Evolutionary conservation across 2,888 invertebrate species (phyloP).

Genomic region (Leptogaster cylindrica): DNA sequence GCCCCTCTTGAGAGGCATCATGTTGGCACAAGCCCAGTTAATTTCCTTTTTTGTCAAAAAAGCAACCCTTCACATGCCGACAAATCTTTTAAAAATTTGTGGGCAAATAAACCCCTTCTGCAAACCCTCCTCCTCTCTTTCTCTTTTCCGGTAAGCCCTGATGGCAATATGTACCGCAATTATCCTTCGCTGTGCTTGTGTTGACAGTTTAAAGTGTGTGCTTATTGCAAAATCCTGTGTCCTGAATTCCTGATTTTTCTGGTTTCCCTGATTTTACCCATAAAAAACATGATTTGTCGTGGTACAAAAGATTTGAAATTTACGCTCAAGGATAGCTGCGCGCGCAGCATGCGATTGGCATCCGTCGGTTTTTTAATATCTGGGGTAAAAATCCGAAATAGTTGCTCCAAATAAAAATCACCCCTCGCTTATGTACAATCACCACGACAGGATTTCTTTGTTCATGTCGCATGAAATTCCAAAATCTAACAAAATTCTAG

Average conservation of each 20-base stretch:
- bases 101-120: constrained; percentile 46
- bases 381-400: no score
- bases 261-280: constrained; percentile 1
- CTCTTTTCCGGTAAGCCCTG: constrained; percentile 1
- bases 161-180: constrained; percentile 16
- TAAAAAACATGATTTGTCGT: constrained; percentile 10
- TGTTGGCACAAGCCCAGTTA: constrained; percentile 16
- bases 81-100: constrained; percentile 45
- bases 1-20: no score
- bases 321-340: constrained; percentile 22
- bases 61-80: constrained; percentile 12
- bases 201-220: constrained; percentile 40
- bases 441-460: no score
- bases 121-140: constrained; percentile 18
- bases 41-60: background rate
- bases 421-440: no score
- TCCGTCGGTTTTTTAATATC: no score
- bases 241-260: constrained; percentile 8
- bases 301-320: constrained; percentile 21
- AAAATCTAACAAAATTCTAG: no score
- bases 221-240: constrained; percentile 30
- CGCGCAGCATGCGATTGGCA: constrained; percentile 40
- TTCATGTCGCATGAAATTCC: no score
- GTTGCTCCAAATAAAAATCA: no score
- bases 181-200: background rate